These are phyloP conservation scores for Ceryle rudis DNA, from an alignment of 2,797 vertebrate genomes.

Conservation along the genomic window DNA sequence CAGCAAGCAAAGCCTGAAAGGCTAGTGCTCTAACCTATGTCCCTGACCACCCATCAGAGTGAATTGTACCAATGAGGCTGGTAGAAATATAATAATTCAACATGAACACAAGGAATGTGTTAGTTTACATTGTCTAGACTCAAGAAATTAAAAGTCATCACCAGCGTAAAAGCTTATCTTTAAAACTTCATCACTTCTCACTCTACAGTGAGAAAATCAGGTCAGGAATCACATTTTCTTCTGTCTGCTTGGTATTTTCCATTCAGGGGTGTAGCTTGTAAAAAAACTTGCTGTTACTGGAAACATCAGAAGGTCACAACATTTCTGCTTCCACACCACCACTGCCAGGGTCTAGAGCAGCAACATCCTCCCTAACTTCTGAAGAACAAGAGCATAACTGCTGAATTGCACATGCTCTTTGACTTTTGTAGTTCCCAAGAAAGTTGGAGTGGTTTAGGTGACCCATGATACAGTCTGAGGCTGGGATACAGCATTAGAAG, in stretches of 20 bases:
- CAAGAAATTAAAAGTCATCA: not conserved
- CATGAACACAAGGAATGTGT: not conserved
- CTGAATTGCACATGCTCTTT: not conserved
- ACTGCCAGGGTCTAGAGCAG: not conserved
- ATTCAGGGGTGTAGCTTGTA: not conserved
- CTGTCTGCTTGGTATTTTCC: not conserved
- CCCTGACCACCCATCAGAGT: not conserved
- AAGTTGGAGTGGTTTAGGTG: not conserved
- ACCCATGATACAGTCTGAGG: fast-evolving
- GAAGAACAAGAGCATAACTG: not conserved
- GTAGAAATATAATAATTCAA: not conserved
- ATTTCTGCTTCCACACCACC: not conserved
- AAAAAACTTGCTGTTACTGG: not conserved
- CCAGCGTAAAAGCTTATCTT: not conserved
- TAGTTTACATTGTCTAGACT: not conserved
- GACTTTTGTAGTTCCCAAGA: not conserved
- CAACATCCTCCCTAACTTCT: not conserved
- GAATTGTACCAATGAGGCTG: not conserved
- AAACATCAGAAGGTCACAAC: not conserved
- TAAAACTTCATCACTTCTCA: not conserved
- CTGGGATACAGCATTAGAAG: not conserved
- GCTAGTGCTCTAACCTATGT: not conserved
- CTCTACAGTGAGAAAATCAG: not conserved
- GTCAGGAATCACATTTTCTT: not conserved
- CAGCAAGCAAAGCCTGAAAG: not conserved